Evolutionary conservation across 2,888 invertebrate species (phyloP).

Genomic region (Muscina levida): DNA sequence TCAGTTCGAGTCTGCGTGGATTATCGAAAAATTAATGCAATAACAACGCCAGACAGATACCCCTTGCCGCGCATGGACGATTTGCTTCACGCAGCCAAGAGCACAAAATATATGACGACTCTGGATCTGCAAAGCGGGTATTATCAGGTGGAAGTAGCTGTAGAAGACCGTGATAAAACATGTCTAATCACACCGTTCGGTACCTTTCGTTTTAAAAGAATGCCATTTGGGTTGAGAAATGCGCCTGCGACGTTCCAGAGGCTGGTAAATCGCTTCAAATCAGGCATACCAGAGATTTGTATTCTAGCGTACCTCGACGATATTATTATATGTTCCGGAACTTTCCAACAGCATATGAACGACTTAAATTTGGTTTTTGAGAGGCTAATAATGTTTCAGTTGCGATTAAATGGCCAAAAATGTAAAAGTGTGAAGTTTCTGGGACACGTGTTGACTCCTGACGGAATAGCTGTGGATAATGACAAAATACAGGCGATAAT

Average conservation of each 20-base stretch:
- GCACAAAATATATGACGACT: conserved; percentile 71
- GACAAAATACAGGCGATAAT: conserved; percentile 35
- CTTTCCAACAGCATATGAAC: conserved; percentile 34
- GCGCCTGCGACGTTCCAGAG: conserved; percentile 59
- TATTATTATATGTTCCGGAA: conserved; percentile 36
- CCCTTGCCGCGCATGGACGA: too few species aligned
- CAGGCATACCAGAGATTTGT: conserved; percentile 57
- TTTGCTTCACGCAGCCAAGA: conserved; percentile 67
- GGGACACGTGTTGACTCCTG: conserved; percentile 47
- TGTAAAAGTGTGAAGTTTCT: conserved; percentile 46
- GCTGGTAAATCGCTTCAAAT: conserved; percentile 70
- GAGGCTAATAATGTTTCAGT: conserved; percentile 15
- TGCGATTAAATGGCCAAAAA: conserved; percentile 35
- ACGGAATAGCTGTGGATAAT: conserved; percentile 44
- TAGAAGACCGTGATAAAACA: conserved; percentile 62
- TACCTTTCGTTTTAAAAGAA: conserved; percentile 51
- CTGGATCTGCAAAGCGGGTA: conserved; percentile 75
- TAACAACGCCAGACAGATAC: conserved; percentile 72
- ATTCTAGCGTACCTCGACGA: conserved; percentile 48
- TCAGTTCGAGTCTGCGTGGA: conserved; percentile 70
- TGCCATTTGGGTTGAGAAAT: too few species aligned
- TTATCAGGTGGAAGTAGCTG: conserved; percentile 51
- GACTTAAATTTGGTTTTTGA: neutral
- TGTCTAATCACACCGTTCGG: too few species aligned
- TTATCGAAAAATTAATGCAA: conserved; percentile 71